Base-by-base conservation (phyloP, 1,140 invertebrate genomes). In the Euura lappo region DNA sequence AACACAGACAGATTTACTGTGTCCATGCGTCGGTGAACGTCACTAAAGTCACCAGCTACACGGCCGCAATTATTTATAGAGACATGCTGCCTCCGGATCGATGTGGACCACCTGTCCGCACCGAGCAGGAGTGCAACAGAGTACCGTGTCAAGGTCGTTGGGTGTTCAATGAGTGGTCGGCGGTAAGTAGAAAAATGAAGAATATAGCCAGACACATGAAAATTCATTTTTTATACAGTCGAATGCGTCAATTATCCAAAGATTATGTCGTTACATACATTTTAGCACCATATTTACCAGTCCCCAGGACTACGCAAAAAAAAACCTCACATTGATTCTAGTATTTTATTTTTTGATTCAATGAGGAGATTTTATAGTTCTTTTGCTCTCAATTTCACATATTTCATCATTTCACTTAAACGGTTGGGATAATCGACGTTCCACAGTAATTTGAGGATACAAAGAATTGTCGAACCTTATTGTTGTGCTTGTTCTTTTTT, bases 121-220 rank as follows among this genome's bases (percentile, higher is more conserved):
- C 81, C 0, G 81, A 84, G 72, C 89, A 89, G 75, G 80, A 88
- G n/a, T 95, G 93, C 83, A 91, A 90, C 78, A 83, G 89, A 66
- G 79, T 88, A 45, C 88, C 89, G 28, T 94, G 91, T 81, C 89
- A 85, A 2, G 91, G 90, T n/a, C 89, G 90, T 77, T 95, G 93
- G 94, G 85, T 90, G 65, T 90, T 89, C 70, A 88, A 88, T 45
- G 82, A 90, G 0, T 95, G 94, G 94, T 93, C 93, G 44, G 88
- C 92, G 88, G 93, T 95, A 87, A 85, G 72, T 64, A 69, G 70
- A 75, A 42, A 45, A 68, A 10, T 8, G 45, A 45, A 65, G 6
- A 44, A 28, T 28, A 28, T 28, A 28, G 28, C 28, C 28, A 28
- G 28, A 28, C 28, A 28, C 43, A 66, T 60, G 67, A 72, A 45